Evolutionary conservation across 2,888 invertebrate genomes (phyloP).

Genomic region (Drosophila mercatorum): DNA sequence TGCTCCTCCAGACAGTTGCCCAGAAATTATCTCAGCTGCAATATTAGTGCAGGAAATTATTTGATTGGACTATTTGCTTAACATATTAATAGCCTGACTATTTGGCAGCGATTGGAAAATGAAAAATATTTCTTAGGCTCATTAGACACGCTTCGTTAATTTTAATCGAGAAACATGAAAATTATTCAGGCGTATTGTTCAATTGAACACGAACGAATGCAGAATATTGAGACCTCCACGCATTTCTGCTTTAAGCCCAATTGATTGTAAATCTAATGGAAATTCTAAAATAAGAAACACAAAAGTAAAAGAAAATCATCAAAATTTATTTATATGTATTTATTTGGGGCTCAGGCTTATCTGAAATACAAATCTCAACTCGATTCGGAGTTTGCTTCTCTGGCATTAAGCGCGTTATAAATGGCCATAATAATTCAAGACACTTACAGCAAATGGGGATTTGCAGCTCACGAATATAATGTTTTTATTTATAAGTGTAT

Average conservation of each 20-base stretch:
- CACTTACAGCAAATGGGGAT: constrained; percentile 46
- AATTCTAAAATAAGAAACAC: not conserved
- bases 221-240: not conserved
- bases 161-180: constrained; percentile 22
- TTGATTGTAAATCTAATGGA: constrained; percentile 3
- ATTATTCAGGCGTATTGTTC: constrained; percentile 37
- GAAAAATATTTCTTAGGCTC: not conserved
- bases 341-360: not conserved
- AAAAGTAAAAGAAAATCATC: too few relatives aligned
- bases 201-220: constrained; percentile 17
- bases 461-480: constrained; percentile 10
- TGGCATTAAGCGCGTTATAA: constrained; percentile 24
- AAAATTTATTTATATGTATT: too few relatives aligned
- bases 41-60: constrained; percentile 3
- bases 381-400: not conserved
- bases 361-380: not conserved
- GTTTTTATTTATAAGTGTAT: constrained; percentile 16
- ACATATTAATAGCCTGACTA: constrained; percentile 26
- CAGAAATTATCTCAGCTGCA: constrained; percentile 7
- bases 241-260: not conserved
- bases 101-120: constrained; percentile 10
- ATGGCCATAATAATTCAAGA: constrained; percentile 38
- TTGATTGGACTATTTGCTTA: constrained; percentile 23
- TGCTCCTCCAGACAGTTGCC: constrained; percentile 15
- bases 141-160: constrained; percentile 49